Conservation (phyloP, 2,797 vertebrate genomes). For the Oceanodroma leucorhoa region DNA sequence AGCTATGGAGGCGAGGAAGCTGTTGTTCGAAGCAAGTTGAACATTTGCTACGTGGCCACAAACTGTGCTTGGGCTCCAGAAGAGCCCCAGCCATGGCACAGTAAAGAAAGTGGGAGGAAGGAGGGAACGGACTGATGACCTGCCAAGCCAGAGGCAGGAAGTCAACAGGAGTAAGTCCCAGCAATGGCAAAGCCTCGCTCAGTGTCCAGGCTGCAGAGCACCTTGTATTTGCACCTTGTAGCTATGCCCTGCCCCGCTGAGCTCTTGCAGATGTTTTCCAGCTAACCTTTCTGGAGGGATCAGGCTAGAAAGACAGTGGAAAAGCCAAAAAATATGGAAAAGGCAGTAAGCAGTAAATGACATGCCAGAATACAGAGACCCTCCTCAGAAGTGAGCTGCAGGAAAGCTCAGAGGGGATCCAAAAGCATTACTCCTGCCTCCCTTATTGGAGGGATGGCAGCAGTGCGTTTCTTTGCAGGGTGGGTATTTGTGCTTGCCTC, state of each 20-base stretch:
- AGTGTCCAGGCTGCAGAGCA: neutral
- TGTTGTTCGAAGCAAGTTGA: neutral
- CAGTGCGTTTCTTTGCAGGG: neutral
- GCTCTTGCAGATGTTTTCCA: neutral
- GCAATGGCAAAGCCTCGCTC: neutral
- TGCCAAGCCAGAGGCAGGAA: neutral
- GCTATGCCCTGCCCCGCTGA: fast-evolving
- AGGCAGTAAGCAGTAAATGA: neutral
- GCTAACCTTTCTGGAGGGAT: neutral
- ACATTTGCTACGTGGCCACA: neutral
- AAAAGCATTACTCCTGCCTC: neutral
- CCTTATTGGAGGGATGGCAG: neutral
- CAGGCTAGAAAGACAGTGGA: neutral
- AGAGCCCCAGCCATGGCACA: fast-evolving
- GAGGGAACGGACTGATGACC: neutral
- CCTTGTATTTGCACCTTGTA: neutral
- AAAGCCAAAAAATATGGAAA: neutral
- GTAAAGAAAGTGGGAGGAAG: neutral
- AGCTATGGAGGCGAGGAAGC: neutral
- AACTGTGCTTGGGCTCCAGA: neutral
- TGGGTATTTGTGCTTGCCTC: neutral
- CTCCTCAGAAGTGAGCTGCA: neutral
- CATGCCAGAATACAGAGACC: neutral
- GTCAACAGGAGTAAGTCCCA: neutral
- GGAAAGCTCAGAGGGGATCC: neutral